phyloP scores from a whole-genome alignment of 2,888 invertebrate genomes.

The Pseudococcus jackbeardsleyi region DNA sequence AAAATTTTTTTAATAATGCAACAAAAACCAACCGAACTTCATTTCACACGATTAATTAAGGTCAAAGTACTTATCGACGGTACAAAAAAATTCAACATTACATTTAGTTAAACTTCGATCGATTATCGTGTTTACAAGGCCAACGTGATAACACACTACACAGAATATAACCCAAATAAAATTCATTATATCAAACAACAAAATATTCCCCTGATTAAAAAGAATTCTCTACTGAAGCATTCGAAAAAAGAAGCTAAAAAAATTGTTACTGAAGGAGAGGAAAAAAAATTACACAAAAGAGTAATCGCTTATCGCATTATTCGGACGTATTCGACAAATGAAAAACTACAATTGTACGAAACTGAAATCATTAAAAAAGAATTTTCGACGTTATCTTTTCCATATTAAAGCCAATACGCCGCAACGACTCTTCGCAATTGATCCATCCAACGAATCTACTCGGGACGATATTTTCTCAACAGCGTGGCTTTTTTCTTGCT shows the following conservation, averaged over 20 bases:
- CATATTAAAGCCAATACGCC: neutral
- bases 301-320: neutral
- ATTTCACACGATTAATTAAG: constrained; percentile 18
- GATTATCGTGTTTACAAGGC: constrained; percentile 50
- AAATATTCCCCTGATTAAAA: neutral
- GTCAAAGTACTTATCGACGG: constrained; percentile 25
- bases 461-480: neutral
- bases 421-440: neutral
- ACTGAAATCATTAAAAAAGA: neutral
- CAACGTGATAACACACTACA: constrained; percentile 18
- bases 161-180: constrained; percentile 48
- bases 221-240: neutral
- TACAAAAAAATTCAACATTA: constrained; percentile 47
- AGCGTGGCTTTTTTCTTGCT: neutral
- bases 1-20: neutral
- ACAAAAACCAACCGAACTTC: constrained; percentile 10
- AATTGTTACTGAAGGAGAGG: neutral
- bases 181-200: neutral
- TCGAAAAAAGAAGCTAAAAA: neutral
- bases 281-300: neutral
- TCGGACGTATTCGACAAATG: neutral
- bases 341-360: neutral
- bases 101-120: constrained; percentile 33
- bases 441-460: neutral
- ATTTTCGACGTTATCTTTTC: neutral